Base-by-base conservation (phyloP, 2,797 vertebrate genomes). In the Potorous gilbertii region DNA sequence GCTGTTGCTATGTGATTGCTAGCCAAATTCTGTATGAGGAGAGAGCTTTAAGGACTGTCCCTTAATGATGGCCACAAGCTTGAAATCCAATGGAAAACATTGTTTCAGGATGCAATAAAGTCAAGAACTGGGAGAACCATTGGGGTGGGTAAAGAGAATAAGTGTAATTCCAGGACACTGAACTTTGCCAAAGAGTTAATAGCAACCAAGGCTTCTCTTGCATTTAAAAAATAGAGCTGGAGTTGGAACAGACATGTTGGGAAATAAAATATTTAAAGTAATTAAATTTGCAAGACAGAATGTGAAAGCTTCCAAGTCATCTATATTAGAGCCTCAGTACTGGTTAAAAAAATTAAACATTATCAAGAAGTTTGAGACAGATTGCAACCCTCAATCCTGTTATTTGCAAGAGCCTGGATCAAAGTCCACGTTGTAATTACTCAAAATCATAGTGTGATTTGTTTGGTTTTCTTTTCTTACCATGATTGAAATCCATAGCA, bases 361-460 rank as follows among this genome's bases (percentile, higher is more conserved):
- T 89, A 10, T 4, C n/a, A 24, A 52, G 57, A 93, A 97, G 18
- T 46, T 87, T 91, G 56, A 95, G 55, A 89, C 92, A 6, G 46
- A 16, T 1, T 46, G 55, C 54, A 97, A 6, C 24, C 55, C 95
- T 56, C 59, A 92, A 62, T 91, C 6, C 81, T 90, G 55, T 97
- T 97, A 97, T 97, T 96, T 96, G 92, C 56, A 5, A 21, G 97
- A 97, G 14, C 27, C 94, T 95, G 62, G 91, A 95, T 91, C 93
- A 96, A 97, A 96, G 16, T 95, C 94, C 92, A 97, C 89, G 56
- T 92, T 96, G 34, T 34, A n/a, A 94, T 95, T 96, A 93, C n/a
- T 95, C 95, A n/a, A 52, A 92, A 92, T 96, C 94, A 93, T 13
- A 52, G 11, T 62, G 92, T 92, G 96, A 94, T 94, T n/a, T 96